A percentile compares a stretch with the other conserved stretches of the same genome.
Evolutionary conservation across 92 coral and sea anemone species (phyloP).

Genomic region (Parazoanthus darwini): DNA sequence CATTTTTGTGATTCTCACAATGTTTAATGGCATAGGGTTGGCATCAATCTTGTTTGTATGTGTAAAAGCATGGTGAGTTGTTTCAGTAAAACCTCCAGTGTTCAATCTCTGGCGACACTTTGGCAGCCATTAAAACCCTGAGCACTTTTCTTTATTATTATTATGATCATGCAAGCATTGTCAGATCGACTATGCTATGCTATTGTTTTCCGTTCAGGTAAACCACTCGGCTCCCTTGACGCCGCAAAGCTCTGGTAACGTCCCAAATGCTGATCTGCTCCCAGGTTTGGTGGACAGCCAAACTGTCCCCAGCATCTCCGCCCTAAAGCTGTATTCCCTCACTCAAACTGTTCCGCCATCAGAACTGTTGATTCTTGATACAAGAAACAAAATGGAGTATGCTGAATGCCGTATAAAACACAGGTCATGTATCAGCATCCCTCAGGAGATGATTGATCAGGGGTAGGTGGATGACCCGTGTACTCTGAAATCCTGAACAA

Average conservation of each 20-base stretch:
- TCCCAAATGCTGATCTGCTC: conserved; percentile 55
- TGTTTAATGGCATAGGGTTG: too few relatives aligned
- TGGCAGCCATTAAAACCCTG: too few relatives aligned
- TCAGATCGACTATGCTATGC: background rate
- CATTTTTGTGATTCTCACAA: too few relatives aligned
- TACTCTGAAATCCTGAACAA: too few relatives aligned
- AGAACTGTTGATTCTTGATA: conserved; percentile 72
- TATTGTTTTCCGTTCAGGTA: conserved; percentile 50
- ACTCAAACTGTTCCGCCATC: conserved; percentile 44
- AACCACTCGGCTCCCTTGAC: conserved; percentile 70
- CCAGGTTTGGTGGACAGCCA: background rate
- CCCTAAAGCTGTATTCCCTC: conserved; percentile 67
- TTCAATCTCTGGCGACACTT: too few relatives aligned
- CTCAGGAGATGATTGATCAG: conserved; percentile 80
- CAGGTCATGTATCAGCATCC: conserved; percentile 79
- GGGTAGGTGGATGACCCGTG: conserved; percentile 55
- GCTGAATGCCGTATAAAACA: conserved; percentile 64
- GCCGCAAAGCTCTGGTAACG: conserved; percentile 55
- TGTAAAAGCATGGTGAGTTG: too few relatives aligned
- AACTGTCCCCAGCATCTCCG: conserved; percentile 48
- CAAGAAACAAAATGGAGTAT: conserved; percentile 71
- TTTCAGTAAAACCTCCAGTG: too few relatives aligned
- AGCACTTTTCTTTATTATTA: too few relatives aligned
- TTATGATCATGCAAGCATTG: too few relatives aligned
- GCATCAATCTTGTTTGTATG: too few relatives aligned